These are phyloP conservation scores for Zele albiditarsus DNA, from an alignment of 2,888 invertebrate species.

Conservation along the genomic window DNA sequence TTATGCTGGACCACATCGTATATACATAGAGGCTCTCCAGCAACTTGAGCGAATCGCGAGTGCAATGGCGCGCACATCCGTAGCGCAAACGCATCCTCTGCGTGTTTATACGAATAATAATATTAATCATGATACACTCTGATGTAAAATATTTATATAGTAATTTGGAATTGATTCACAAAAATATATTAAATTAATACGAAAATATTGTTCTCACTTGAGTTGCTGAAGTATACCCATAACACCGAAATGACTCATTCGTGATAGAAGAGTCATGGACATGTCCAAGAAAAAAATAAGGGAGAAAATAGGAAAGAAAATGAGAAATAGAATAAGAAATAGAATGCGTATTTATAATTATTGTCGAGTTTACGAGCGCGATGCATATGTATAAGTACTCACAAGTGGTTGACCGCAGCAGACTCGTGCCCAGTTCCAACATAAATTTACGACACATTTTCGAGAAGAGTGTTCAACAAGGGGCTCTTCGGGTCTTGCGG, in stretches of 20 bases:
- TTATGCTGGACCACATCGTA: conserved; percentile 21
- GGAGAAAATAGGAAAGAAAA: not conserved
- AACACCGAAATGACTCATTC: too few relatives aligned
- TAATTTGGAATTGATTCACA: too few relatives aligned
- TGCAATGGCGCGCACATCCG: conserved; percentile 71
- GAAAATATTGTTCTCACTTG: too few relatives aligned
- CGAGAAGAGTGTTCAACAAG: conserved; percentile 17
- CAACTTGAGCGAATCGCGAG: conserved; percentile 69
- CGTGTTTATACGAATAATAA: not conserved
- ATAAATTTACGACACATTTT: conserved; percentile 33
- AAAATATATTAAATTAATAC: too few relatives aligned
- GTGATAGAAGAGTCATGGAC: too few relatives aligned
- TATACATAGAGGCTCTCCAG: conserved; percentile 53
- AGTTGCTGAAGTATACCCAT: too few relatives aligned
- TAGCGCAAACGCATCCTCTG: conserved; percentile 37
- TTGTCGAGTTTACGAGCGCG: conserved; percentile 23
- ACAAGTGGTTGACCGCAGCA: not conserved
- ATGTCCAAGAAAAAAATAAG: not conserved
- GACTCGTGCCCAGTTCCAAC: not conserved
- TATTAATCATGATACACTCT: not conserved
- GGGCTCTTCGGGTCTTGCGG: conserved; percentile 26
- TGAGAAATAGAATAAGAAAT: not conserved
- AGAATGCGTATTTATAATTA: conserved; percentile 21
- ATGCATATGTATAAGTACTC: not conserved
- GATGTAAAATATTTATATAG: too few relatives aligned